Base-by-base conservation (phyloP, 2,888 invertebrate species). In the Lasioglossum oenotherae region DNA sequence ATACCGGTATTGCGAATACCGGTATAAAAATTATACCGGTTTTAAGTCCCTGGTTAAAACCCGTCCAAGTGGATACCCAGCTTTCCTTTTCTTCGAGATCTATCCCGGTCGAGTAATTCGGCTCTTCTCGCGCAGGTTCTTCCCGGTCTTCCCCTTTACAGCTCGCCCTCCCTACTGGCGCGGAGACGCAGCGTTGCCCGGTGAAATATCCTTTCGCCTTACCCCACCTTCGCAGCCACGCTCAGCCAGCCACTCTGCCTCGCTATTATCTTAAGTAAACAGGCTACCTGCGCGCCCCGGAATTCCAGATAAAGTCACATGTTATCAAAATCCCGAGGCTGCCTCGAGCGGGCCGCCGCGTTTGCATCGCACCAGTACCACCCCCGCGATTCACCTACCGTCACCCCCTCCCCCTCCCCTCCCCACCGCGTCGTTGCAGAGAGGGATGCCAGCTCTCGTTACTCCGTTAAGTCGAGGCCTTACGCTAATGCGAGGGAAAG, bases 241-340 rank as follows among this genome's bases (percentile, higher is more conserved):
- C 89, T 89, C 90, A 85, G 88, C 88, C 86, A 87, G 89, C 88
- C 86, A 86, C 90, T 87, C 88, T 87, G 88, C 92, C 89, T 92
- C 88, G 88, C 93, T 91, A 94, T 94, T 94, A 94, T 94, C 94
- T 94, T 93, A 91, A 93, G 93, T 94, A 94, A 94, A 94, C 94
- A 94, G 94, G 92, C 94, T 93, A 93, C 93, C 92, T 92, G 92
- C 90, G 91, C 91, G 91, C 90, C 85, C 89, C 91, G 88, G 90
- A 92, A 91, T 92, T 91, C 92, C 88, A 93, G 94, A 94, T 94
- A 94, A 93, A 93, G 94, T 93, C 94, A 93, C 93, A 92, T 92
- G 93, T 93, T 94, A 94, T 93, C 94, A 93, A 92, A 94, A 94
- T 93, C 93, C 93, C 81, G 85, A 84, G 78, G 74, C 85, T 80